Evolutionary conservation across 2,797 vertebrate genomes (phyloP), one percentile per base, ranked within the genome.

Genomic region (Notolepis coatsorum): DNA sequence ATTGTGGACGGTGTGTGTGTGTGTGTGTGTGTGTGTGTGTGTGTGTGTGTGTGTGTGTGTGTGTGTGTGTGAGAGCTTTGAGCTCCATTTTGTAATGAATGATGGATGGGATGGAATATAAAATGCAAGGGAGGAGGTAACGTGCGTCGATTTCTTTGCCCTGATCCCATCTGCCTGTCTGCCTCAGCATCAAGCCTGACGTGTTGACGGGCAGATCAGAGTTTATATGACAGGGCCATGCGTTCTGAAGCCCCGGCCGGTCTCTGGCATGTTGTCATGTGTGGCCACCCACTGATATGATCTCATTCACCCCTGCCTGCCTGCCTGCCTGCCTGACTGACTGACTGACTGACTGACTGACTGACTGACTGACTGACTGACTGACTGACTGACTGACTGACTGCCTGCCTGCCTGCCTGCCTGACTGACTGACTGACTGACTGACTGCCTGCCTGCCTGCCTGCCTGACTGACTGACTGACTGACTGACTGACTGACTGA

Each of bases 111-210:
- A 54, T 13, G 43, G 65, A 20, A 57, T 2, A 35, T 8, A 35
- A 13, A 35, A 13, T 3, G 33, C 33, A 35, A 9, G n/a, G 10
- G 33, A 35, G 9, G 33, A 10, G 0, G n/a, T 27, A 23, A 28
- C n/a, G n/a, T n/a, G n/a, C n/a, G n/a, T n/a, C n/a, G 33, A 42
- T 41, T 24, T 4, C 39, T 52, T 57, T 52, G 71, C 79, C 80
- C 52, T 51, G 33, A 42, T 75, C 55, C 24, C 0, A 48, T n/a
- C 47, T 47, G 37, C 70, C 50, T 35, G n/a, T 49, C 43, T 30
- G 39, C 23, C 54, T 25, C 25, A 60, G 27, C 21, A 58, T 79
- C 65, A 76, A 52, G 8, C n/a, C 65, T 74, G 68, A 84, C 77
- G 67, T 38, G 5, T 24, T 31, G 39, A 42, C 53, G 30, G 67